Evolutionary conservation across 2,113 vertebrate species (phyloP).

Genomic region (human (Homo sapiens)): DNA sequence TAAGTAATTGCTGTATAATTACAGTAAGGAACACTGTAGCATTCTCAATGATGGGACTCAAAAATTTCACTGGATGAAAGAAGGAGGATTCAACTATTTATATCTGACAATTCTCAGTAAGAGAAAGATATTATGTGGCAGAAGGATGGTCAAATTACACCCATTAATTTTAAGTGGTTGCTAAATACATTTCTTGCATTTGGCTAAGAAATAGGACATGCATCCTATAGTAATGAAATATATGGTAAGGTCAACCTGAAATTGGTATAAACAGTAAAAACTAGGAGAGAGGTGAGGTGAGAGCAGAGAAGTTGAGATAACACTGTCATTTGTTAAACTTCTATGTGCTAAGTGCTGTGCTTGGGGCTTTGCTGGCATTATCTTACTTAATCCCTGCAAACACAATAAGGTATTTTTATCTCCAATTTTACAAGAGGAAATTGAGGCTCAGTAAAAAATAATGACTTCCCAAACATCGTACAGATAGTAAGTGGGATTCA

Average conservation of each 20-base stretch:
- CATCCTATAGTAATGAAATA: neutral
- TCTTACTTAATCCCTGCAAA: slow-evolving; percentile 1
- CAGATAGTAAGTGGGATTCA: neutral
- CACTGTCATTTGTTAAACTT: neutral
- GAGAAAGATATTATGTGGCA: neutral
- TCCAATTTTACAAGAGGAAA: neutral
- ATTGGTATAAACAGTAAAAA: neutral
- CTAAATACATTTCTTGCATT: neutral
- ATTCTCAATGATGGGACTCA: neutral
- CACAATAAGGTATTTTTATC: neutral
- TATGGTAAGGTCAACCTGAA: neutral
- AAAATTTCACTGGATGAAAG: neutral
- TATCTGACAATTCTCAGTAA: neutral
- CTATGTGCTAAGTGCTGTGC: neutral
- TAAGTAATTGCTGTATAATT: too few species aligned
- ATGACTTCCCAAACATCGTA: neutral
- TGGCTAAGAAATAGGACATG: neutral
- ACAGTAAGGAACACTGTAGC: neutral
- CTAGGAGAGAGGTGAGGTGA: neutral
- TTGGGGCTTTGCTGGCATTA: neutral
- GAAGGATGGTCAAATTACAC: neutral
- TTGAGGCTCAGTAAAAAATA: neutral
- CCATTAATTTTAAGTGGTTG: neutral
- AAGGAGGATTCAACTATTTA: neutral
- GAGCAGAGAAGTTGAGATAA: neutral